Conservation (phyloP, 2,888 invertebrate genomes). For the Ectemnius cavifrons region DNA sequence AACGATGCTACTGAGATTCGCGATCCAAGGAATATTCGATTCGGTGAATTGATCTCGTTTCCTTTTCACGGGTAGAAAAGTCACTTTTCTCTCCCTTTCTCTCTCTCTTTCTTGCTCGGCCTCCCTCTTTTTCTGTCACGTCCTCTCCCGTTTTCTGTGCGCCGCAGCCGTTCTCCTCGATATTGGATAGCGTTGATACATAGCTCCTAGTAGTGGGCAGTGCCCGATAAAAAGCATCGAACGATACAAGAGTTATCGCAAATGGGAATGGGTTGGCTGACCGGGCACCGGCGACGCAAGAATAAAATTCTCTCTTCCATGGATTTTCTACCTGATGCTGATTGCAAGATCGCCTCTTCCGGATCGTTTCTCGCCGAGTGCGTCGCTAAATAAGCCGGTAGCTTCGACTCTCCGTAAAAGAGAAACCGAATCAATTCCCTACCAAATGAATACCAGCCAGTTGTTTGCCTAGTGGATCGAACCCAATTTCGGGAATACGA, state of each 20-base stretch:
- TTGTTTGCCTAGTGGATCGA: too few species aligned
- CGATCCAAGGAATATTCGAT: not conserved
- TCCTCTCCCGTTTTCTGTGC: too few species aligned
- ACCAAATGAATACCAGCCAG: too few species aligned
- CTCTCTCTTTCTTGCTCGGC: too few species aligned
- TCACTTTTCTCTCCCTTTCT: not conserved
- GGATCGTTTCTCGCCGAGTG: not conserved
- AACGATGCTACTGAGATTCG: not conserved
- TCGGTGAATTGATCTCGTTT: not conserved
- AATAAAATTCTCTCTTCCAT: slow-evolving; percentile 15
- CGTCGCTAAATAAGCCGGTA: not conserved
- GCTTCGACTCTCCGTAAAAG: not conserved
- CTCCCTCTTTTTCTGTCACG: too few species aligned
- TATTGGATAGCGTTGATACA: slow-evolving; percentile 24
- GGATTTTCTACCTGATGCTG: slow-evolving; percentile 12
- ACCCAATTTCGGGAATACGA: too few species aligned
- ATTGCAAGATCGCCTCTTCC: slow-evolving; percentile 16
- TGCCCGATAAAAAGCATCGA: slow-evolving; percentile 28
- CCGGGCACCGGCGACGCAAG: not conserved
- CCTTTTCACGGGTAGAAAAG: not conserved
- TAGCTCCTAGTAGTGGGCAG: not conserved
- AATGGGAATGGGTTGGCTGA: slow-evolving; percentile 13
- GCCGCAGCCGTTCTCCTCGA: slow-evolving; percentile 15
- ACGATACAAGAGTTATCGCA: slow-evolving; percentile 26
- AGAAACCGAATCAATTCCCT: not conserved